Conservation (phyloP, 2,113 vertebrate genomes). For the Tragulus kanchil region DNA sequence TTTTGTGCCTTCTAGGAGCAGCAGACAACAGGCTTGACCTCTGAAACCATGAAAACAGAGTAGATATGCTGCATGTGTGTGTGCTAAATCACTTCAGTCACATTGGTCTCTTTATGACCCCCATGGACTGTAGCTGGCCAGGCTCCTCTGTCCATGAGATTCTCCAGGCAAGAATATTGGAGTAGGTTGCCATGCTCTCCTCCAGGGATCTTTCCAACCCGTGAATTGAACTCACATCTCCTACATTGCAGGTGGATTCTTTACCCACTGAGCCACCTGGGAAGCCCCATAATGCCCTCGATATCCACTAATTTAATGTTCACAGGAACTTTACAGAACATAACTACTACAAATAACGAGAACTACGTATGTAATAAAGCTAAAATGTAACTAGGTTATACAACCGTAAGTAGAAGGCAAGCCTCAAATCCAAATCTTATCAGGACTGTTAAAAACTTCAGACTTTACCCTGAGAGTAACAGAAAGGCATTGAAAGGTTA, state of each 20-base stretch:
- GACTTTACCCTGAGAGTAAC: not conserved
- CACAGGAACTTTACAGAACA: not conserved
- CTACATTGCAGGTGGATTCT: no score
- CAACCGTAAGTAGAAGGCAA: not conserved
- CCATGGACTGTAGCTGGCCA: not conserved
- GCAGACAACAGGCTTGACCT: not conserved
- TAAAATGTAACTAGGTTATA: not conserved
- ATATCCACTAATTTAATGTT: not conserved
- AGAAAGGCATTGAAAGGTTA: not conserved
- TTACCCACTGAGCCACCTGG: no score
- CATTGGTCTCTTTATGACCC: not conserved
- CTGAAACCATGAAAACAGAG: not conserved
- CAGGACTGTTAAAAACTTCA: not conserved
- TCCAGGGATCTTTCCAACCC: not conserved
- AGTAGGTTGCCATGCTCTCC: not conserved
- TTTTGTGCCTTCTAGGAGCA: not conserved
- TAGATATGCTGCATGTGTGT: not conserved
- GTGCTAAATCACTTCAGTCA: not conserved
- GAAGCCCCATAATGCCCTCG: no score
- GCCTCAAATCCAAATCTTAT: conserved; percentile 2
- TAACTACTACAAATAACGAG: conserved; percentile 18
- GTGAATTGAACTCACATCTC: not conserved
- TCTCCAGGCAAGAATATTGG: not conserved
- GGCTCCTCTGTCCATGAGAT: not conserved
- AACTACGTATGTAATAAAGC: not conserved